Base-by-base conservation (phyloP, 2,888 invertebrate genomes). In the Drosophila gaucha region DNA sequence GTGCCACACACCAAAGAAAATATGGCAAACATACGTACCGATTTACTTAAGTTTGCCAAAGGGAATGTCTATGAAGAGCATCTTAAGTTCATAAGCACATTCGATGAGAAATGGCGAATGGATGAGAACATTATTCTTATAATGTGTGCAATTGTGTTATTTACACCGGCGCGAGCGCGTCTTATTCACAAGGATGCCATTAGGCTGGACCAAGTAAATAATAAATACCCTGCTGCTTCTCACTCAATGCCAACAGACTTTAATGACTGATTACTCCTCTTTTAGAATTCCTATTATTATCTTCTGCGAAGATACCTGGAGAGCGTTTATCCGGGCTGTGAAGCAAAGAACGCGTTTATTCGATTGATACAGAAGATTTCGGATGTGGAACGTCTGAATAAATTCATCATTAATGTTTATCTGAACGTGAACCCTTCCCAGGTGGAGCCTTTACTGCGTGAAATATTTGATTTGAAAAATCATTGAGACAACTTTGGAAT, bases 81-180 rank as follows among this genome's bases (percentile, higher is more conserved):
- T 92, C 95, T 97, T 79, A 93, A 94, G 60, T 98, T 97, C 91
- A 95, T 97, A 52, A 94, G 95, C 70, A 96, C 97, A 0, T 97
- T 99, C 90, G 96, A 96, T 89, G 94, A 95, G 43, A 94, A 95
- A 74, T 97, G 97, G 96, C 93, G 97, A 26, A 93, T 94, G 39
- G 98, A 99, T 92, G 96, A 97, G 90, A 95, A 96, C 90, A 95
- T 99, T 55, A 97, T 99, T 90, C 94, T 98, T 22, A 95, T 99
- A 80, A 93, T 99, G 91, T 96, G 96, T 89, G 97, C 98, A 78
- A 97, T 99, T 67, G 94, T 97, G 69, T 92, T 99, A 46, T 99
- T 99, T 91, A 95, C 96, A 52, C 97, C 98, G 0, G 95, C 95
- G 67, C 92, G 98, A 58, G 93, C 95, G 1, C 94, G 95, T 79